phyloP scores from a whole-genome alignment of 2,797 vertebrate genomes.

The Centroberyx gerrardi region DNA sequence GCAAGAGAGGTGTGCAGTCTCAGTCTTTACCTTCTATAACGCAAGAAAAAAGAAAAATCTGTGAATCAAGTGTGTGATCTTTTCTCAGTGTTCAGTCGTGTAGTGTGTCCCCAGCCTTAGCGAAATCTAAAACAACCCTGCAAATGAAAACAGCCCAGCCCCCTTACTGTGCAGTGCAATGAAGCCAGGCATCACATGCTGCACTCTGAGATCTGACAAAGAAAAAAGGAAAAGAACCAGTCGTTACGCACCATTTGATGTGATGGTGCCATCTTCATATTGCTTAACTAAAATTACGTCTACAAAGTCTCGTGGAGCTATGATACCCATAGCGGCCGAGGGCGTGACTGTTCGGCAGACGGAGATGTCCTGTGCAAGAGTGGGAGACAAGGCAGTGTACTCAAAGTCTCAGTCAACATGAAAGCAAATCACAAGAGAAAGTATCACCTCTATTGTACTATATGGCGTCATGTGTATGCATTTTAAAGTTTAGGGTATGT shows the following conservation, averaged over 20 bases:
- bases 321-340: slow-evolving; percentile 93
- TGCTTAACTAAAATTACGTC: slow-evolving; percentile 91
- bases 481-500: neutral
- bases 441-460: slow-evolving; percentile 2
- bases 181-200: neutral
- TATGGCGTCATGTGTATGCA: neutral
- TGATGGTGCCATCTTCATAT: slow-evolving; percentile 91
- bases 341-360: slow-evolving; percentile 92
- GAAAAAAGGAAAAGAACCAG: slow-evolving; percentile 3
- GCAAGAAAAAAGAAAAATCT: no score
- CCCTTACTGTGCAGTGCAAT: slow-evolving; percentile 1
- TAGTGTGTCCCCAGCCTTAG: no score
- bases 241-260: slow-evolving; percentile 89
- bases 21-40: no score
- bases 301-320: slow-evolving; percentile 96
- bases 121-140: no score
- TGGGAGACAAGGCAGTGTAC: slow-evolving; percentile 38
- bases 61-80: no score
- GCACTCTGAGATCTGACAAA: neutral
- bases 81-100: no score
- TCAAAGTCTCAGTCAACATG: slow-evolving; percentile 19
- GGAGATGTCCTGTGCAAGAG: slow-evolving; percentile 84
- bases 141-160: slow-evolving; percentile 3
- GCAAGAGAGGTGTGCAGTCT: no score
- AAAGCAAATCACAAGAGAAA: slow-evolving; percentile 17